These are phyloP conservation scores for Tenthredo notha DNA, from an alignment of 2,888 invertebrate genomes.

Conservation along the genomic window DNA sequence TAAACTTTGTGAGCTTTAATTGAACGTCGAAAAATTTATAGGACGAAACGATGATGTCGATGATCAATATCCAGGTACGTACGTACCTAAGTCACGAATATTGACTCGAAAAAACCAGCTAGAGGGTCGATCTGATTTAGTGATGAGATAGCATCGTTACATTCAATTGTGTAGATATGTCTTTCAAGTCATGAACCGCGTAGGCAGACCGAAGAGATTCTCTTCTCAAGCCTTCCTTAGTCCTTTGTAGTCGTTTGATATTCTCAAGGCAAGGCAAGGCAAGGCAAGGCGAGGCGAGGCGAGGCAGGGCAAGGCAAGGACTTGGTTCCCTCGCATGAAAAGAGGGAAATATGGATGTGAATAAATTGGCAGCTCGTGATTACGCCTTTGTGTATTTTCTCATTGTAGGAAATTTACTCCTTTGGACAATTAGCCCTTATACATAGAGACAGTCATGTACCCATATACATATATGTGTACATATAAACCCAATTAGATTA, in stretches of 20 bases:
- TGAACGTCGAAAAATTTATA: background rate
- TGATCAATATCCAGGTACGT: slow-evolving; percentile 44
- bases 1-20: background rate
- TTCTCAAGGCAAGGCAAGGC: background rate
- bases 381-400: background rate
- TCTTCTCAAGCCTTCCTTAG: slow-evolving; percentile 12
- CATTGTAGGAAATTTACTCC: background rate
- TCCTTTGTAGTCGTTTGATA: slow-evolving; percentile 29
- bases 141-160: background rate
- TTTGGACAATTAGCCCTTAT: slow-evolving; percentile 5
- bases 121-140: slow-evolving; percentile 18
- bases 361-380: slow-evolving; percentile 10
- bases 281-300: background rate
- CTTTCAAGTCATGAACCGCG: background rate
- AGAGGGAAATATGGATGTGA: slow-evolving; percentile 15
- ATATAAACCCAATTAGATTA: background rate
- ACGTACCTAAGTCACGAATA: slow-evolving; percentile 35
- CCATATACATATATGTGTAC: background rate
- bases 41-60: background rate
- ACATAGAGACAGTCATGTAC: background rate
- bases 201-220: background rate
- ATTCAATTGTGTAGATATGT: slow-evolving; percentile 9
- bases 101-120: background rate
- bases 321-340: background rate
- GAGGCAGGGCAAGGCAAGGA: background rate